Evolutionary conservation across 2,797 vertebrate species (phyloP), one percentile per base, ranked within the genome.

Genomic region (Rhyacichthys aspro): DNA sequence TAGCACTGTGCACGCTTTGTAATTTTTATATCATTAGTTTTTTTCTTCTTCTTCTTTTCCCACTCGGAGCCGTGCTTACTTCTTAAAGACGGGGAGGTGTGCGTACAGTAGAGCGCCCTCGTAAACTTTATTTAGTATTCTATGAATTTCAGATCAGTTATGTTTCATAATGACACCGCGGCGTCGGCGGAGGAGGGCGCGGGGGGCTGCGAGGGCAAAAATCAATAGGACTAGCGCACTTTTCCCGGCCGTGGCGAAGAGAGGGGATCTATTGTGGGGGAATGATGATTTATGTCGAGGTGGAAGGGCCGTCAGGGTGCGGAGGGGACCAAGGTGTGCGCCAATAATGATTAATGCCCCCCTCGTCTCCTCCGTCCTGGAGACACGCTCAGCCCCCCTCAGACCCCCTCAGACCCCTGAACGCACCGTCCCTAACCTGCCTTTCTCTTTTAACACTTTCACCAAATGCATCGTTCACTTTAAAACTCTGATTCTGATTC

Each of bases 221-320:
- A 98, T 98, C 96, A 94, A 98, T 98, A 96, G 93, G 91, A 94
- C 94, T 93, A 94, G 94, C 94, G 94, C 91, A 94, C 93, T 96
- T 96, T 96, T 98, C 78, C 77, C 94, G 93, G 43, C 79, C 93
- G 93, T 86, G 91, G 94, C 89, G 93, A 94, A 93, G 90, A 94
- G 93, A 82, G 87, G 87, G 89, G 87, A 90, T 91, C 89, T 88
- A 92, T 92, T 91, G 90, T 90, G 82, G 86, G 86, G 92, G 95
- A 98, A 98, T 98, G 96, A 98, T 98, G 96, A 98, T 98, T 98
- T 98, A 98, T 98, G 95, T 95, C 94, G 90, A 94, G 92, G 93
- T 96, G 94, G 91, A 94, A 89, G 91, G 83, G 95, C 94, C 93
- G 93, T 94, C 94, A 94, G 91, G 88, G 84, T 66, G 91, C 91